Evolutionary conservation across 2,888 invertebrate genomes (phyloP), one percentile per base, ranked within the genome.

Genomic region (Thereva unica): DNA sequence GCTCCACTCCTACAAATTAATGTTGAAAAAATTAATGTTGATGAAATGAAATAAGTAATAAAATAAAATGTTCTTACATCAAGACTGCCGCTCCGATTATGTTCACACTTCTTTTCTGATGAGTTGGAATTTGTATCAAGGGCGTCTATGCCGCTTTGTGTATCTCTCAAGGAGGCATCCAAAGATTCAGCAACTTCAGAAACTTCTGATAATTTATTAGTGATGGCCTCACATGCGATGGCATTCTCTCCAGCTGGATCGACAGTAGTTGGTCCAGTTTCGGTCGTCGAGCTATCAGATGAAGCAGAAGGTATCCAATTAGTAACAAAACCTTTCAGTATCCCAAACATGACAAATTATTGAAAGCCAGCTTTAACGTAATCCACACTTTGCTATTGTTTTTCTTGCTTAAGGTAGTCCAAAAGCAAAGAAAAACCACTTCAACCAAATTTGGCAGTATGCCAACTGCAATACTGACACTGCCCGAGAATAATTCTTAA

Each of bases 161-260:
- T 83, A 71, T 84, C 83, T 47, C 82, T 79, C 67, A 87, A 77
- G 35, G 84, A 83, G 45, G 84, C 83, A 74, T 89, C 89, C 71
- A 89, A 77, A 70, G 87, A 86, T 76, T 89, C 89, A 2, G 89
- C 88, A 34, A 89, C 82, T 66, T 84, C 84, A 9, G 88, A 86
- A 10, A 89, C 87, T 77, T 88, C 87, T 10, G 84, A 80, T 68
- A 89, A 77, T 75, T 84, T 84, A 72, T 85, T 85, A n/a, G 87
- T 84, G 67, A 89, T 88, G 56, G 88, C 86, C 72, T 86, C 86
- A 45, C 88, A 84, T 12, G 88, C 88, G 71, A 86, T 83, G 70
- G 83, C 81, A 78, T 88, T 88, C 71, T 81, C 82, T 6, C 77
- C 77, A n/a, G 78, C 77, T 2, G 80, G 79, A 10, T 75, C 72